Evolutionary conservation across 1,140 invertebrate genomes (phyloP), one percentile per base, ranked within the genome.

Genomic region (Ptiloglossa arizonensis): DNA sequence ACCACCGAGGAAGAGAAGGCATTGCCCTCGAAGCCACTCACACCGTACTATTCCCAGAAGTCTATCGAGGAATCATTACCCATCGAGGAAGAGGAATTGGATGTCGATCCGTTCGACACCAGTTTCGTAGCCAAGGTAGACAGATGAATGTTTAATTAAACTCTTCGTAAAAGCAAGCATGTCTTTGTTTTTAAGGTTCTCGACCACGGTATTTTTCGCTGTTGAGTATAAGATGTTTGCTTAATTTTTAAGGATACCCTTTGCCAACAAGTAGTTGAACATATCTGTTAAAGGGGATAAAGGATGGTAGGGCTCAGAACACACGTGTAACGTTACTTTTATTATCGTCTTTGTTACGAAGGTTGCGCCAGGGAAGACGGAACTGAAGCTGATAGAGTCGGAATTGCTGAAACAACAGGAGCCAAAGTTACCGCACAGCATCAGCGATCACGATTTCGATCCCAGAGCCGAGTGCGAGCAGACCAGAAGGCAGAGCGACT

Each of bases 21-120:
- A 6, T 93, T 95, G 82, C 89, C 93, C 41, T 92, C 93, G 87
- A 95, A 96, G 86, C 96, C 96, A 2, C 86, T 97, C 64, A 97
- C 96, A n/a, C 96, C 97, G 0, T 97, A 96, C 82, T 96, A 96
- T 86, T 94, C 87, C 90, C 94, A 87, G 50, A 92, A 91, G 29
- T 90, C 90, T 1, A 59, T 92, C 8, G 91, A 92, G 38, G 90
- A 92, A 15, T 17, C 63, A 17, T 56, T 91, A 17, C 93, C 94
- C 8, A 87, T 89, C 3, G 92, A 90, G 44, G 88, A 93, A 2
- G 83, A 83, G 15, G 91, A 93, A 46, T 77, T 87, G 19, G 93
- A 94, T 67, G 90, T 94, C 64, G 96, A 97, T 92, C 96, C 97
- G 0, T 97, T 97, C 88, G 96, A 97, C 88, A 97, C 97, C 0